Conservation (phyloP, 2,888 invertebrate species). For the Mimachlamys varia region DNA sequence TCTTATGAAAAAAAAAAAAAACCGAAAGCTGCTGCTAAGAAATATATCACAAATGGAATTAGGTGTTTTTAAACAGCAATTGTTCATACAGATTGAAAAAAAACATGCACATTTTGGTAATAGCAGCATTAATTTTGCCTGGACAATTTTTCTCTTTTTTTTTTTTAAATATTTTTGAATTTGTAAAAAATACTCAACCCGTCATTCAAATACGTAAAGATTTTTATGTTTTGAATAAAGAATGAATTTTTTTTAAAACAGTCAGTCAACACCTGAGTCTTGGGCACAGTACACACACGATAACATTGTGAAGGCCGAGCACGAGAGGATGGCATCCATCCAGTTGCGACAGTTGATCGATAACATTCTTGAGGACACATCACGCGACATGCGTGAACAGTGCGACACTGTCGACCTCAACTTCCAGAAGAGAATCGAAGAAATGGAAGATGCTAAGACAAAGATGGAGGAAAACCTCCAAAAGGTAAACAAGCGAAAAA, state of each 20-base stretch:
- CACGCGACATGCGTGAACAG: constrained; percentile 91
- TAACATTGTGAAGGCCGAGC: constrained; percentile 89
- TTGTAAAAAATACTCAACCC: too few relatives aligned
- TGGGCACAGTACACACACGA: constrained; percentile 93
- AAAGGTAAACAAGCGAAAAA: constrained; percentile 83
- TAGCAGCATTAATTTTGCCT: too few relatives aligned
- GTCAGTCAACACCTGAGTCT: constrained; percentile 91
- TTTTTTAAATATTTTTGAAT: too few relatives aligned
- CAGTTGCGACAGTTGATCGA: constrained; percentile 88
- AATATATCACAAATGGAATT: too few relatives aligned
- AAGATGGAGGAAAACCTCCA: constrained; percentile 87
- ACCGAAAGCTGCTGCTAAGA: too few relatives aligned
- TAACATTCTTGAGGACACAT: constrained; percentile 89
- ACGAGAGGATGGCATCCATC: constrained; percentile 89
- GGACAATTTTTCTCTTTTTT: too few relatives aligned
- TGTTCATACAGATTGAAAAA: too few relatives aligned
- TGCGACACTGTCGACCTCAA: constrained; percentile 92
- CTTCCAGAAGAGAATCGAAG: constrained; percentile 88
- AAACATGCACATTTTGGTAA: too few relatives aligned
- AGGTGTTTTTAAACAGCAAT: too few relatives aligned
- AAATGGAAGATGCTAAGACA: constrained; percentile 82
- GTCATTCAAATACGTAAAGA: background rate
- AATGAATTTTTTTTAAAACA: constrained; percentile 73
- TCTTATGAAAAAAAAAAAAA: too few relatives aligned
- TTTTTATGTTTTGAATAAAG: background rate